Conservation (phyloP, 2,888 invertebrate species). For the Drosophila multiciliata region DNA sequence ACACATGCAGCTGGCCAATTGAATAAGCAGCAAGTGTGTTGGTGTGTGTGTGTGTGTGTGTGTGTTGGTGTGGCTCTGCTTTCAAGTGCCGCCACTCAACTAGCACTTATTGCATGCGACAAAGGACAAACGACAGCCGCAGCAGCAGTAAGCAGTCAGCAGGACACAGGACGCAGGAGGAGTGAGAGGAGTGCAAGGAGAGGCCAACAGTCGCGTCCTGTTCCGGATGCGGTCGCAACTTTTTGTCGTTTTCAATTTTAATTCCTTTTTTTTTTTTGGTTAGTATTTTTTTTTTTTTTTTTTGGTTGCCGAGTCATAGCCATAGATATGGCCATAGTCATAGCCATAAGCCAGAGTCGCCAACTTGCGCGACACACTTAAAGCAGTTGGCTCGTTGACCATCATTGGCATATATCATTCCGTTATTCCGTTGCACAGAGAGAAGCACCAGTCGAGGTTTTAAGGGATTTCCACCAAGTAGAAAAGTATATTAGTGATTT, state of each 20-base stretch:
- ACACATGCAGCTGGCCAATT: constrained; percentile 74
- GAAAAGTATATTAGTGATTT: background rate
- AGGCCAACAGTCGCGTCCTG: constrained; percentile 51
- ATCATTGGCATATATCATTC: constrained; percentile 66
- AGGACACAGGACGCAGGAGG: background rate
- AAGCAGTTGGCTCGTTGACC: constrained; percentile 76
- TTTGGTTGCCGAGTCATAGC: constrained; percentile 21
- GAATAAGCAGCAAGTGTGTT: constrained; percentile 39
- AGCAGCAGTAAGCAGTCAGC: constrained; percentile 10
- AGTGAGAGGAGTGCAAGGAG: background rate
- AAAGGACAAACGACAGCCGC: constrained; percentile 68
- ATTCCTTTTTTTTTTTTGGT: constrained; percentile 34
- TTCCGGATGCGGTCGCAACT: constrained; percentile 79
- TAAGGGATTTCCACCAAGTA: background rate
- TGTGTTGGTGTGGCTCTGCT: constrained; percentile 66
- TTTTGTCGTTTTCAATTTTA: constrained; percentile 78
- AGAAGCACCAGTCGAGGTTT: constrained; percentile 1
- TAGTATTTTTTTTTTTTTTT: background rate
- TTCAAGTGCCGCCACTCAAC: constrained; percentile 80
- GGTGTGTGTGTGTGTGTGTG: constrained; percentile 17
- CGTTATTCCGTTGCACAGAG: constrained; percentile 31
- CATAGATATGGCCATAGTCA: background rate
- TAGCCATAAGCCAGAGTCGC: constrained; percentile 21
- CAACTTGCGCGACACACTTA: constrained; percentile 65
- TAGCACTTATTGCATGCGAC: constrained; percentile 80